phyloP scores from a whole-genome alignment of 2,888 invertebrate species.

The Toxonevra muliebris region DNA sequence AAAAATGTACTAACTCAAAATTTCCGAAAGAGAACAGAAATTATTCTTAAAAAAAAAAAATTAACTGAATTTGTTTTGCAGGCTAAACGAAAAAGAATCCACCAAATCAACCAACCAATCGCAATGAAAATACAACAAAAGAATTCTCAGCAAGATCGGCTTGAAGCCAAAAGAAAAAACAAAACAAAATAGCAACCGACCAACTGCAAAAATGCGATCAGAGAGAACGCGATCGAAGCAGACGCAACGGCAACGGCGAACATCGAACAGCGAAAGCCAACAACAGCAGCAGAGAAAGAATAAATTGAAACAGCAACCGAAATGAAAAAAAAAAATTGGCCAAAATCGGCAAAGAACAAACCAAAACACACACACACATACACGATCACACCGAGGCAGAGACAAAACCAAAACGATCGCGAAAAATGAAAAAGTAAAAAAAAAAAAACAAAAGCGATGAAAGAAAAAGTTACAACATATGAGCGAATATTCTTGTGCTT shows the following conservation, averaged over 20 bases:
- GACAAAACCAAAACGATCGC: slow-evolving; percentile 10
- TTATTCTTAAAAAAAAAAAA: too few relatives aligned
- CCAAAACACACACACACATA: neutral
- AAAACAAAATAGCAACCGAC: slow-evolving; percentile 10
- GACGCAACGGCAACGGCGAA: neutral
- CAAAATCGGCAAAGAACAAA: slow-evolving; percentile 41
- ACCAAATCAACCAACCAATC: slow-evolving; percentile 8
- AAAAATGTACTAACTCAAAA: neutral
- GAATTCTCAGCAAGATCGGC: slow-evolving; percentile 16
- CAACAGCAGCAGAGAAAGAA: neutral
- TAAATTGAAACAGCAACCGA: slow-evolving; percentile 3
- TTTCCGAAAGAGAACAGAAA: neutral
- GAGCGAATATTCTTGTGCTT: slow-evolving; percentile 28
- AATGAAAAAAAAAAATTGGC: slow-evolving; percentile 40
- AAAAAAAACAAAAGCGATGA: slow-evolving; percentile 23
- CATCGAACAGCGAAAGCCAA: neutral
- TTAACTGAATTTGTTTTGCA: too few relatives aligned
- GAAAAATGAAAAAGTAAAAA: slow-evolving; percentile 7
- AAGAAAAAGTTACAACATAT: slow-evolving; percentile 24
- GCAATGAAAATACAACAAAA: slow-evolving; percentile 19
- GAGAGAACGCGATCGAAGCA: slow-evolving; percentile 17
- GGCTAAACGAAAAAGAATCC: neutral
- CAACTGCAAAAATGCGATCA: slow-evolving; percentile 19
- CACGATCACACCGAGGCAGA: neutral
- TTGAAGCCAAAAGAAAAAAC: slow-evolving; percentile 12